Evolutionary conservation across 2,797 vertebrate species (phyloP).

Genomic region (Taeniopygia guttata): DNA sequence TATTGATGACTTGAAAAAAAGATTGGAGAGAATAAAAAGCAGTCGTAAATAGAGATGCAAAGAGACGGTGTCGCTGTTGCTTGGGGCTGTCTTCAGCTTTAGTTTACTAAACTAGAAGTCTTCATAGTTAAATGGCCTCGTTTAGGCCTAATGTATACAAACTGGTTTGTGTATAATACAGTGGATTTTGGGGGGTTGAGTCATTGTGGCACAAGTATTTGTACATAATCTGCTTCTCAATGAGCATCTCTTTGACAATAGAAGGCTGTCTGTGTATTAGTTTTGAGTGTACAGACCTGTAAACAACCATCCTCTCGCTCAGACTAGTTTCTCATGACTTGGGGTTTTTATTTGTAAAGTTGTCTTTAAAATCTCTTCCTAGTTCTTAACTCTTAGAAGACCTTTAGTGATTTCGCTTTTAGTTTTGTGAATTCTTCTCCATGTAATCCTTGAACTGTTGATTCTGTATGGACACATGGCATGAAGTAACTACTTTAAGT

Average conservation of each 20-base stretch:
- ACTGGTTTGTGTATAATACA: slow-evolving; percentile 79
- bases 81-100: slow-evolving; percentile 68
- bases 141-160: slow-evolving; percentile 75
- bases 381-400: slow-evolving; percentile 77
- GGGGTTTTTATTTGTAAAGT: slow-evolving; percentile 77
- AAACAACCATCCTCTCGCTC: slow-evolving; percentile 72
- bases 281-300: slow-evolving; percentile 81
- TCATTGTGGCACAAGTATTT: slow-evolving; percentile 78
- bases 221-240: slow-evolving; percentile 82
- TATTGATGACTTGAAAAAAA: slow-evolving; percentile 98
- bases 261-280: slow-evolving; percentile 79
- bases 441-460: slow-evolving; percentile 80
- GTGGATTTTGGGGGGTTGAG: slow-evolving; percentile 72
- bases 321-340: slow-evolving; percentile 68
- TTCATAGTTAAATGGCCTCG: slow-evolving; percentile 71
- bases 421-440: slow-evolving; percentile 78
- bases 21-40: slow-evolving; percentile 98
- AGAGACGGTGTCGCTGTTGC: slow-evolving; percentile 4
- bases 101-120: slow-evolving; percentile 77
- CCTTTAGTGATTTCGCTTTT: slow-evolving; percentile 75
- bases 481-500: slow-evolving; percentile 88
- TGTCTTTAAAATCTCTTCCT: slow-evolving; percentile 73
- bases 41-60: slow-evolving; percentile 85
- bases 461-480: slow-evolving; percentile 90
- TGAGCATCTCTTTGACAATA: slow-evolving; percentile 75